Base-by-base conservation (phyloP, 2,113 vertebrate genomes). In the Eubucco bourcierii region DNA sequence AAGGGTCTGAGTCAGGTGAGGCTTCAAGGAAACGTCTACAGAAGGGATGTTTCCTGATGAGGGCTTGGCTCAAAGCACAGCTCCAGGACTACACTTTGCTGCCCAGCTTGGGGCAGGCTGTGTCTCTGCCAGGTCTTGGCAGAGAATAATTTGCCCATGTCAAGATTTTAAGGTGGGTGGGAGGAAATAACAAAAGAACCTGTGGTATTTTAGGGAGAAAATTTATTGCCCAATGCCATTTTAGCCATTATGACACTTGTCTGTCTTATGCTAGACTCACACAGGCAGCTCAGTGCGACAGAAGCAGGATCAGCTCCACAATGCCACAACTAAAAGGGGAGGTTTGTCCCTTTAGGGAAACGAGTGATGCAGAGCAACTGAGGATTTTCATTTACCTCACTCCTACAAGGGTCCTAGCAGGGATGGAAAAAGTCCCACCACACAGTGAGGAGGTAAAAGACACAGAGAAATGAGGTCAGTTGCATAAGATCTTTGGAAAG, bases 101-200 rank as follows among this genome's bases (percentile, higher is more conserved):
- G 64, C 52, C n/a, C 29, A 73, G 12, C 20, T 59, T 1, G 0
- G 15, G 25, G 24, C 5, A 74, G 20, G 37, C 33, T 67, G 50
- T 1, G 2, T 5, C 7, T 16, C 28, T 2, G 2, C 71, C 47
- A 71, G 25, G 31, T 56, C 39, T 80, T 7, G 21, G 76, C 8
- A 5, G 2, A 2, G 39, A 25, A 79, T 6, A 79, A 60, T 60
- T 75, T 0, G 0, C 24, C 4, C 1, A 7, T 27, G 27, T 64
- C 1, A 2, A 86, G 37, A 90, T 67, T 84, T 77, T 9, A 18
- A 37, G 10, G 41, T 39, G 13, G 19, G 47, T 53, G 12, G 17
- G 10, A 90, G 31, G 17, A 92, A 90, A 65, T 3, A 16, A 10
- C 24, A 81, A 58, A 74, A 73, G 44, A 66, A 64, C 59, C 60